Percentiles rank a stretch among this genome's conserved stretches.
Evolutionary conservation across 2,113 vertebrate genomes (phyloP).

Genomic region (Otocyon megalotis): DNA sequence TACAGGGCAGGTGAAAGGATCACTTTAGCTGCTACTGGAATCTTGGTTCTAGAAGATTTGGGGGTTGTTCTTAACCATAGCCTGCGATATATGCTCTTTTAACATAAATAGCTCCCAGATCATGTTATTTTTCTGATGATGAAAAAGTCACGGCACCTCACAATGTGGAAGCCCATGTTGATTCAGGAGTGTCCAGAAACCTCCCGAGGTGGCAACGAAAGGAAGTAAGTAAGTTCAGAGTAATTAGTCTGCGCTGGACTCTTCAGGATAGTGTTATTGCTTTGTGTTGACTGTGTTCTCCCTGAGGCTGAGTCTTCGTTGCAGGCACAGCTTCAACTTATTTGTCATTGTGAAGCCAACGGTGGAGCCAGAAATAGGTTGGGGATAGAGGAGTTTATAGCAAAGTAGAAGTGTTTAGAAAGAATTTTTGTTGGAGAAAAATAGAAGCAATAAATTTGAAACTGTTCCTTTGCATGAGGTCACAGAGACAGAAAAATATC

Average conservation of each 20-base stretch:
- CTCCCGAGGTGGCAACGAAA: neutral
- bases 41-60: neutral
- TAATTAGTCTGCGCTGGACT: neutral
- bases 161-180: neutral
- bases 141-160: neutral
- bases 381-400: neutral
- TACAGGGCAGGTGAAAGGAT: neutral
- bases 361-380: neutral
- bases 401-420: constrained; percentile 28
- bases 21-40: neutral
- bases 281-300: neutral
- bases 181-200: neutral
- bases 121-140: neutral
- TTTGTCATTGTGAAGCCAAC: constrained; percentile 24
- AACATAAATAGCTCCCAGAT: neutral
- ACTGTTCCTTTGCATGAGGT: neutral
- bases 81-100: neutral
- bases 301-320: neutral
- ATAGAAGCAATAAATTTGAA: neutral
- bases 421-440: constrained; percentile 21
- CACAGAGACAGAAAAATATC: neutral
- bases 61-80: neutral
- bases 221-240: neutral
- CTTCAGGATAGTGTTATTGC: neutral
- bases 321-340: neutral